These are phyloP conservation scores for Pandion haliaetus DNA, from an alignment of 2,113 vertebrate species.

Conservation along the genomic window DNA sequence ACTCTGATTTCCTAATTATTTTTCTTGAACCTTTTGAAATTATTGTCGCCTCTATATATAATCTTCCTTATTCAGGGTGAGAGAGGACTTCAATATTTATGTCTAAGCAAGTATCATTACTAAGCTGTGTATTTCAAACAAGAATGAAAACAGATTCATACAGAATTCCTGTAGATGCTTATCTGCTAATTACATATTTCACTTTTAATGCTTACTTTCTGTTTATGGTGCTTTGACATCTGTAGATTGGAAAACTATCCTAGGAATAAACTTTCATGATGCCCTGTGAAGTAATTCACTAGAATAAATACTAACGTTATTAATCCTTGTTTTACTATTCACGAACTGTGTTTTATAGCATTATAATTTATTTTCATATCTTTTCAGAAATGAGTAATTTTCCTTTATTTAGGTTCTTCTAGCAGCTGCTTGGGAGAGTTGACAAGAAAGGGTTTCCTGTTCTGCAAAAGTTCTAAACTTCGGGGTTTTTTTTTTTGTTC, in stretches of 20 bases:
- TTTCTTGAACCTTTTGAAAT: neutral
- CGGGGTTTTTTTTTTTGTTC: neutral
- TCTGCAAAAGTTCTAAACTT: neutral
- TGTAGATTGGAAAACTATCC: constrained; percentile 19
- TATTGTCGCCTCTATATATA: neutral
- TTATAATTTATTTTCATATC: neutral
- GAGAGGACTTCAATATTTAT: neutral
- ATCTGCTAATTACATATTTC: constrained; percentile 22
- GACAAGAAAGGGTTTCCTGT: neutral
- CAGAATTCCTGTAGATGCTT: neutral
- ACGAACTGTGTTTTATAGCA: neutral
- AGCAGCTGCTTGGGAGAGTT: neutral
- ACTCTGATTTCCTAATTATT: neutral
- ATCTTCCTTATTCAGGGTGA: neutral
- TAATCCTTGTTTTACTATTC: neutral
- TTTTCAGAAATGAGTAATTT: neutral
- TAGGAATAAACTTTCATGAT: neutral
- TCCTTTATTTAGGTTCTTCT: neutral
- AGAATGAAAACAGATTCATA: neutral
- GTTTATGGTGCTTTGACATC: neutral
- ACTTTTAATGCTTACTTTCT: neutral
- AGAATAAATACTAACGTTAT: neutral
- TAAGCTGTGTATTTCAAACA: neutral
- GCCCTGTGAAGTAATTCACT: neutral
- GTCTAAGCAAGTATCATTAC: neutral